Percentiles rank a stretch among this genome's conserved stretches.
phyloP scores from a whole-genome alignment of 2,113 vertebrate genomes.

The Oryzias woworae region DNA sequence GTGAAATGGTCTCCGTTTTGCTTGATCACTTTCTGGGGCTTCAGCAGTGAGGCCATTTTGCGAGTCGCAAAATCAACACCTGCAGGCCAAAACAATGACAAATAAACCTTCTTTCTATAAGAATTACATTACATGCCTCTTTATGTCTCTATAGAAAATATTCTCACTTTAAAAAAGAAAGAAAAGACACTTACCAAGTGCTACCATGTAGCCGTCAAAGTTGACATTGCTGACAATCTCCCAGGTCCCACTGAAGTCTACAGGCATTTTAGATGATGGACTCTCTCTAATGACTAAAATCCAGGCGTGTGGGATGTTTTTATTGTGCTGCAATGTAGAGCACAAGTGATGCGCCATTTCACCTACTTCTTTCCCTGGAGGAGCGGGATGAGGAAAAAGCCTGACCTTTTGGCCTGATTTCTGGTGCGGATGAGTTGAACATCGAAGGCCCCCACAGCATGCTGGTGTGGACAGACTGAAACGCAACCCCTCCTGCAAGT shows the following conservation, averaged over 20 bases:
- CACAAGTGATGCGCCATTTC: constrained; percentile 49
- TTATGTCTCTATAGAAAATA: no score
- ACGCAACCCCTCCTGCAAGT: constrained; percentile 34
- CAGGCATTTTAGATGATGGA: constrained; percentile 72
- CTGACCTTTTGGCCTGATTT: neutral
- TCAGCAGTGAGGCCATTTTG: constrained; percentile 85
- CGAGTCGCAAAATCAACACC: constrained; percentile 87
- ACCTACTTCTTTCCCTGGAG: constrained; percentile 25
- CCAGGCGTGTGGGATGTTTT: constrained; percentile 16
- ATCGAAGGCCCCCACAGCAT: constrained; percentile 5
- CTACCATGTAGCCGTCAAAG: constrained; percentile 84
- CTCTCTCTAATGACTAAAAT: constrained; percentile 4
- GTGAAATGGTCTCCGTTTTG: constrained; percentile 83
- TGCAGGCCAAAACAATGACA: constrained; percentile 34
- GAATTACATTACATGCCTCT: no score
- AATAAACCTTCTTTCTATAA: neutral
- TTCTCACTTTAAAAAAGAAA: neutral
- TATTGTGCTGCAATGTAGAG: constrained; percentile 59
- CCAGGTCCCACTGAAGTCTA: constrained; percentile 85
- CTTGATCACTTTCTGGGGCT: constrained; percentile 88
- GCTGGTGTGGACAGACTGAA: constrained; percentile 28
- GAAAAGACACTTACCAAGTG: constrained; percentile 78
- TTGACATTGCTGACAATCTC: constrained; percentile 84
- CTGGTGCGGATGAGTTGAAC: constrained; percentile 2
- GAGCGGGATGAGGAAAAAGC: no score